These are phyloP conservation scores for Sebastolobus altivelis DNA, from an alignment of 2,797 vertebrate genomes.

Conservation along the genomic window DNA sequence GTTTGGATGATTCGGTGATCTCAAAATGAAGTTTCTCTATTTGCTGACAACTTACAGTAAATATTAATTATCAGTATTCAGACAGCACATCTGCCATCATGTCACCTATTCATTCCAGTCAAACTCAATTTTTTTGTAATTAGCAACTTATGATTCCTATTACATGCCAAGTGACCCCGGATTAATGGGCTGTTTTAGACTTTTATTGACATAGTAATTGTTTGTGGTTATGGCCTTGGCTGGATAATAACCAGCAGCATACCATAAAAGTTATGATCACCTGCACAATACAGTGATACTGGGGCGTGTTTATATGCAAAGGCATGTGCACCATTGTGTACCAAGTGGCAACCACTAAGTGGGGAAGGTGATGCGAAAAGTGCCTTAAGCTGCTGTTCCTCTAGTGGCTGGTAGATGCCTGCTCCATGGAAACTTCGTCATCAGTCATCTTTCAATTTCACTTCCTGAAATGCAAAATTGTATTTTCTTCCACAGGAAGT, in stretches of 20 bases:
- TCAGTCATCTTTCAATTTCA: not conserved
- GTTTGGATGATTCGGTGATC: not conserved
- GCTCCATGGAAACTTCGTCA: not conserved
- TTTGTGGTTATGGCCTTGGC: conserved; percentile 36
- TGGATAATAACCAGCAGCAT: conserved; percentile 27
- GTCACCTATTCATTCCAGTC: not conserved
- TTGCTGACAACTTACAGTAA: not conserved
- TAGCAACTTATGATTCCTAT: too few relatives aligned
- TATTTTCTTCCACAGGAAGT: not conserved
- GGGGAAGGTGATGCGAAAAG: not conserved
- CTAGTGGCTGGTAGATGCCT: not conserved
- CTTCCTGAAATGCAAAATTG: not conserved
- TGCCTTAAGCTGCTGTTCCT: not conserved
- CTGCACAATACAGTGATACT: not conserved
- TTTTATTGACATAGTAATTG: conserved; percentile 41
- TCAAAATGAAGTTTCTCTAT: not conserved
- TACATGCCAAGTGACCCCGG: not conserved
- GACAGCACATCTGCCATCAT: not conserved
- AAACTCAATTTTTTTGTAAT: not conserved
- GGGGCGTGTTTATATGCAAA: not conserved
- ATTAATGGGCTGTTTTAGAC: not conserved
- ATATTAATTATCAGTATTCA: not conserved
- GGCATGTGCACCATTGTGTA: too few relatives aligned
- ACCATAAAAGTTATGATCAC: conserved; percentile 25
- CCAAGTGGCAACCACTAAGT: not conserved